Conservation (phyloP, 2,888 invertebrate species). For the Platycheirus albimanus region DNA sequence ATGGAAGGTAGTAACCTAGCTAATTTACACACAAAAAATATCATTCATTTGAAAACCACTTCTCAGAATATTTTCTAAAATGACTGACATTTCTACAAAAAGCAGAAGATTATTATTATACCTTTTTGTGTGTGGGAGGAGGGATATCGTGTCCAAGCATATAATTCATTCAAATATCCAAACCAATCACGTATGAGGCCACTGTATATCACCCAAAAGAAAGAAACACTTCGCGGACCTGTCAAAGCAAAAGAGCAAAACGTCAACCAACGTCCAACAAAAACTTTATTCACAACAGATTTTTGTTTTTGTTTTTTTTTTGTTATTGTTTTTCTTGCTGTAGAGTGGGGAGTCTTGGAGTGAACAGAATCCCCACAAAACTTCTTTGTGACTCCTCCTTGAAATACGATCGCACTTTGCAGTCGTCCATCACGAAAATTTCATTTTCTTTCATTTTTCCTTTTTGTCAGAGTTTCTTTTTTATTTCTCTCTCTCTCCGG, state of each 20-base stretch:
- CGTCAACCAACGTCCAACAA: slow-evolving; percentile 47
- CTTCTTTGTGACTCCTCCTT: slow-evolving; percentile 64
- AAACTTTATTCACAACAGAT: slow-evolving; percentile 45
- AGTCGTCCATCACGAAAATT: slow-evolving; percentile 73
- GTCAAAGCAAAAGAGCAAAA: slow-evolving; percentile 44
- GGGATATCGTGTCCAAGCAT: slow-evolving; percentile 56
- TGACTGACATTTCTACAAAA: slow-evolving; percentile 51
- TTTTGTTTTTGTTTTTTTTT: too few relatives aligned
- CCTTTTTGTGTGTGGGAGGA: slow-evolving; percentile 59
- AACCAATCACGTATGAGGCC: slow-evolving; percentile 67
- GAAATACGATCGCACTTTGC: slow-evolving; percentile 72
- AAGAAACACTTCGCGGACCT: slow-evolving; percentile 51
- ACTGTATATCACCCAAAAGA: slow-evolving; percentile 39
- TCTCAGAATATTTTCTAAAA: slow-evolving; percentile 51
- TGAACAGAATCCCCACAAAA: slow-evolving; percentile 46
- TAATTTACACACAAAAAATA: slow-evolving; percentile 15
- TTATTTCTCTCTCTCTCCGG: not conserved
- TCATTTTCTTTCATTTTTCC: slow-evolving; percentile 62
- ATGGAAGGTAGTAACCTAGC: too few relatives aligned
- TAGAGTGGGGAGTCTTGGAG: slow-evolving; percentile 19
- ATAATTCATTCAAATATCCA: slow-evolving; percentile 69
- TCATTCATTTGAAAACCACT: slow-evolving; percentile 26
- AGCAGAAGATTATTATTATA: slow-evolving; percentile 30
- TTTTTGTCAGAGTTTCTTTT: slow-evolving; percentile 7
- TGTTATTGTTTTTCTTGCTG: slow-evolving; percentile 2